Conservation (phyloP, 2,888 invertebrate genomes). For the Nymphalis c-album region DNA sequence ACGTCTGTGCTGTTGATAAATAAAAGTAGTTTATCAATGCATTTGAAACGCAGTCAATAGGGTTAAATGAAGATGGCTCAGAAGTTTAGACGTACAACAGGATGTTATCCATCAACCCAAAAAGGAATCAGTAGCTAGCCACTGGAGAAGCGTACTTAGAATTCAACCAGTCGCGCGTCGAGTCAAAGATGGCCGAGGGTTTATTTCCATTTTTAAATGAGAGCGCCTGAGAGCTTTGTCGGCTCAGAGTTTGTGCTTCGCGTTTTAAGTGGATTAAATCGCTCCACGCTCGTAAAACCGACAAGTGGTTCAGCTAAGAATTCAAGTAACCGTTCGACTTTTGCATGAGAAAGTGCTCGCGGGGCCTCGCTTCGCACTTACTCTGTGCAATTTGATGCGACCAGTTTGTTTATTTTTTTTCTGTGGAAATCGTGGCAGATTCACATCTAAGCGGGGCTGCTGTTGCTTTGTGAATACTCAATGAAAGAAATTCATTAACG, state of each 20-base stretch:
- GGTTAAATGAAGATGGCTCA: slow-evolving; percentile 34
- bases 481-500: slow-evolving; percentile 73
- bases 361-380: slow-evolving; percentile 69
- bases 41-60: slow-evolving; percentile 14
- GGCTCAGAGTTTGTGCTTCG: slow-evolving; percentile 79
- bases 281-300: slow-evolving; percentile 81
- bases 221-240: slow-evolving; percentile 81
- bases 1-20: neutral
- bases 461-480: slow-evolving; percentile 69
- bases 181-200: slow-evolving; percentile 79
- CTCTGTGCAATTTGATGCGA: slow-evolving; percentile 65
- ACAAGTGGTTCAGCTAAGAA: slow-evolving; percentile 80
- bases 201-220: slow-evolving; percentile 83
- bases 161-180: slow-evolving; percentile 71
- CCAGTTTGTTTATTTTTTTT: slow-evolving; percentile 67
- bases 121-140: slow-evolving; percentile 65
- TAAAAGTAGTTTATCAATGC: slow-evolving; percentile 20
- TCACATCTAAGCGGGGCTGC: slow-evolving; percentile 59
- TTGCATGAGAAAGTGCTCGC: slow-evolving; percentile 79
- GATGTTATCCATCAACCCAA: slow-evolving; percentile 53
- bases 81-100: slow-evolving; percentile 35
- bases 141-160: slow-evolving; percentile 70
- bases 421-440: slow-evolving; percentile 57
- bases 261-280: slow-evolving; percentile 83
- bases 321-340: slow-evolving; percentile 81